Evolutionary conservation across 2,797 vertebrate genomes (phyloP).

Genomic region (Neosilurus mollespiculum): DNA sequence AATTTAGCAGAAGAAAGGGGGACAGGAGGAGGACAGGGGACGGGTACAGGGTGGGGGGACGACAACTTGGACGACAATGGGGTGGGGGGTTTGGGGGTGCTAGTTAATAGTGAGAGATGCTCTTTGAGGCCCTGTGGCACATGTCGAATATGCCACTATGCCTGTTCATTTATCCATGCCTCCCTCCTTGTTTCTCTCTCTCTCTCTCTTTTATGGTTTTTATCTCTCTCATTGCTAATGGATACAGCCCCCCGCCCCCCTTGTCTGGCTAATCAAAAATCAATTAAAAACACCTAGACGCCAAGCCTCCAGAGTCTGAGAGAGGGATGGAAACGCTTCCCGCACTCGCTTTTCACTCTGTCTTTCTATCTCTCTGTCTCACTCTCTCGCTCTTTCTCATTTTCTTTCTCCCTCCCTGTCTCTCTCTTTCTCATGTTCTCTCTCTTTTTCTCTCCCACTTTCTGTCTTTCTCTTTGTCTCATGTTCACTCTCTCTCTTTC

Average conservation of each 20-base stretch:
- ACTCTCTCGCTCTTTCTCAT: slow-evolving; percentile 44
- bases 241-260: slow-evolving; percentile 61
- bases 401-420: slow-evolving; percentile 52
- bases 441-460: slow-evolving; percentile 36
- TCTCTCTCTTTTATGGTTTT: slow-evolving; percentile 59
- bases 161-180: slow-evolving; percentile 58
- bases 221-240: slow-evolving; percentile 79
- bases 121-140: slow-evolving; percentile 58
- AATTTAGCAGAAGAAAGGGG: slow-evolving; percentile 62
- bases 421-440: slow-evolving; percentile 25
- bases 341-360: slow-evolving; percentile 66
- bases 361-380: slow-evolving; percentile 54
- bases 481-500: background rate
- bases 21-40: no score
- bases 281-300: slow-evolving; percentile 86
- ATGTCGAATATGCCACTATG: slow-evolving; percentile 63
- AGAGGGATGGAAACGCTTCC: slow-evolving; percentile 78
- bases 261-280: slow-evolving; percentile 85
- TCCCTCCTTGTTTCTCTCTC: slow-evolving; percentile 51
- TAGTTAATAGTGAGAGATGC: slow-evolving; percentile 56
- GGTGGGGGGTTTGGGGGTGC: slow-evolving; percentile 41
- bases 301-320: slow-evolving; percentile 78
- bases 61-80: no score
- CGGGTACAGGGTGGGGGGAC: no score
- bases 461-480: slow-evolving; percentile 41